These are phyloP conservation scores for Astreopora myriophthalma DNA, from an alignment of 64 coral and sea anemone species.

Conservation along the genomic window DNA sequence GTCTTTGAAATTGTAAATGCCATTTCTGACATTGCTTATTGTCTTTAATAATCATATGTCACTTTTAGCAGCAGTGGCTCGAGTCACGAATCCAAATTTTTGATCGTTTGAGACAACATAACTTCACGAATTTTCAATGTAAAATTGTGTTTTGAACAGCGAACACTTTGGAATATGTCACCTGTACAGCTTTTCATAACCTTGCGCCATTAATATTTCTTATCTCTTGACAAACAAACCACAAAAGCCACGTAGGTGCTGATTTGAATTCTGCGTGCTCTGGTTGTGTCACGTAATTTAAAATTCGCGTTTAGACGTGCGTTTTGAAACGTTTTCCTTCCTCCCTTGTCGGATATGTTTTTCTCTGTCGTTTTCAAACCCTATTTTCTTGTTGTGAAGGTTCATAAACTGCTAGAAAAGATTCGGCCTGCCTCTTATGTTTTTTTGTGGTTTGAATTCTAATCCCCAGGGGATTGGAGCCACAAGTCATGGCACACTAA, in stretches of 20 bases:
- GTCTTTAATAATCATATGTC: constrained; percentile 12
- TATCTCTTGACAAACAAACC: constrained; percentile 47
- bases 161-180: not conserved
- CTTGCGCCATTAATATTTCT: constrained; percentile 36
- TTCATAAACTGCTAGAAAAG: not conserved
- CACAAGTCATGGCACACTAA: not conserved
- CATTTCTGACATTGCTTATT: constrained; percentile 47
- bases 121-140: not conserved
- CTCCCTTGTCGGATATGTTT: not conserved
- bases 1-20: constrained; percentile 43
- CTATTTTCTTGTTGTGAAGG: not conserved
- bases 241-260: constrained; percentile 35
- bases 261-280: not conserved
- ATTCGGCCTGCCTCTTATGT: constrained; percentile 30
- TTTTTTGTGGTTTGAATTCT: not conserved
- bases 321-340: not conserved
- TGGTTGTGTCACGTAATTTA: constrained; percentile 34
- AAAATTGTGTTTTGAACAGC: not conserved
- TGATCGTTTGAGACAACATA: not conserved
- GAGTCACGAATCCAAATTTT: not conserved
- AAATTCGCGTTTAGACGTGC: constrained; percentile 9
- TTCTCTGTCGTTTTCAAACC: not conserved
- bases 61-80: not conserved
- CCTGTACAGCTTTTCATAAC: not conserved
- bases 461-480: constrained; percentile 9